Evolutionary conservation across 2,113 vertebrate genomes (phyloP).

Genomic region (Monarcha castaneiventris): DNA sequence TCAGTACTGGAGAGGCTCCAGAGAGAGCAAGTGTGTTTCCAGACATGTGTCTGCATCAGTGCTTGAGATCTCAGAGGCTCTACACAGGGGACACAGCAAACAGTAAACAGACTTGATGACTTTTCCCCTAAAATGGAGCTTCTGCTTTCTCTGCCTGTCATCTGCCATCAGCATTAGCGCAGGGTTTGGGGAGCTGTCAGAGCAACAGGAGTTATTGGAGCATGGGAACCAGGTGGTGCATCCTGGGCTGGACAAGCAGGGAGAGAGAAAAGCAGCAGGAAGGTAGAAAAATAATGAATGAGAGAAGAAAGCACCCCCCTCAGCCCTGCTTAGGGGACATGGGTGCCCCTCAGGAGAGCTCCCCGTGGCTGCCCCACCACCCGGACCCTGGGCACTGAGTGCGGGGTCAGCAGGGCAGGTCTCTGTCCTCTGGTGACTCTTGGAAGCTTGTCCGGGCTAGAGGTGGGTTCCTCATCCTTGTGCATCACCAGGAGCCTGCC

Average conservation of each 20-base stretch:
- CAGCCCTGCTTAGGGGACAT: fast-evolving
- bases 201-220: conserved; percentile 10
- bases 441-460: fast-evolving
- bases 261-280: neutral
- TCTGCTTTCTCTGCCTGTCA: conserved; percentile 41
- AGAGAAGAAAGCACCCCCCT: neutral
- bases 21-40: neutral
- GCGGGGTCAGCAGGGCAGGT: neutral
- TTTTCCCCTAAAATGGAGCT: conserved; percentile 39
- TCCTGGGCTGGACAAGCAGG: neutral
- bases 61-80: conserved; percentile 17
- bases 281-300: neutral
- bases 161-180: neutral
- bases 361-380: neutral
- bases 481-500: neutral
- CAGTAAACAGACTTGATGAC: conserved; percentile 44
- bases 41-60: neutral
- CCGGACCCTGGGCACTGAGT: neutral
- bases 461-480: neutral
- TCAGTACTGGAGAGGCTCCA: neutral
- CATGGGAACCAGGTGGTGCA: neutral
- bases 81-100: neutral
- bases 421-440: neutral
- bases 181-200: conserved; percentile 22
- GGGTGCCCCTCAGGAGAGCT: neutral